Evolutionary conservation across 2,888 invertebrate species (phyloP).

Genomic region (Drosophila merina): DNA sequence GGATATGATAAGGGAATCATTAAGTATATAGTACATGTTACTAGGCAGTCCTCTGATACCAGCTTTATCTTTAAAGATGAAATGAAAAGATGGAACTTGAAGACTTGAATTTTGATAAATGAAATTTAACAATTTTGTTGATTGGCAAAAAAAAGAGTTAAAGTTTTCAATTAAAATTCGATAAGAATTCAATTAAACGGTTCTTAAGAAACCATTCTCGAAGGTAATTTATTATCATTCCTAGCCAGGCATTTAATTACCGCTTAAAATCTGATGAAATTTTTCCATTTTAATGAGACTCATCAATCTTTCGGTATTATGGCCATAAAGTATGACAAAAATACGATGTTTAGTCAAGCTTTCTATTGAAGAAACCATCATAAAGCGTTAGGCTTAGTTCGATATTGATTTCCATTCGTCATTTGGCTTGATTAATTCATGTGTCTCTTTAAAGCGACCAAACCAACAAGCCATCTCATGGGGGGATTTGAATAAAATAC

Average conservation of each 20-base stretch:
- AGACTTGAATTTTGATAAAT: no score
- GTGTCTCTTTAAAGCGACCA: neutral
- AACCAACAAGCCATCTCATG: neutral
- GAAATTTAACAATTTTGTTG: no score
- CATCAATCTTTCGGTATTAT: slow-evolving; percentile 6
- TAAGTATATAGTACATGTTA: no score
- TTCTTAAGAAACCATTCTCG: neutral
- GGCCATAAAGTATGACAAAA: neutral
- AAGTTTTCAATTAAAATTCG: neutral
- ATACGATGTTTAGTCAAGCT: neutral
- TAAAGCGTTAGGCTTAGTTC: neutral
- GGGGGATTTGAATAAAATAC: slow-evolving; percentile 1
- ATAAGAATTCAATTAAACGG: neutral
- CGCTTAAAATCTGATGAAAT: slow-evolving; percentile 4
- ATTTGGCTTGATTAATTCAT: neutral
- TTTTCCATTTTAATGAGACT: slow-evolving; percentile 11
- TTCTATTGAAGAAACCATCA: neutral
- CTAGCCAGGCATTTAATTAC: no score
- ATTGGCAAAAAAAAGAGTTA: no score
- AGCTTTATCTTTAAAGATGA: no score
- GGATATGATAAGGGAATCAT: neutral
- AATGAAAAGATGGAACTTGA: no score
- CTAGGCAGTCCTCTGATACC: no score
- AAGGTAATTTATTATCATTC: neutral
- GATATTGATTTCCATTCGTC: slow-evolving; percentile 1